Evolutionary conservation across 2,888 invertebrate genomes (phyloP), one percentile per base, ranked within the genome.

Genomic region (Amiota communis): DNA sequence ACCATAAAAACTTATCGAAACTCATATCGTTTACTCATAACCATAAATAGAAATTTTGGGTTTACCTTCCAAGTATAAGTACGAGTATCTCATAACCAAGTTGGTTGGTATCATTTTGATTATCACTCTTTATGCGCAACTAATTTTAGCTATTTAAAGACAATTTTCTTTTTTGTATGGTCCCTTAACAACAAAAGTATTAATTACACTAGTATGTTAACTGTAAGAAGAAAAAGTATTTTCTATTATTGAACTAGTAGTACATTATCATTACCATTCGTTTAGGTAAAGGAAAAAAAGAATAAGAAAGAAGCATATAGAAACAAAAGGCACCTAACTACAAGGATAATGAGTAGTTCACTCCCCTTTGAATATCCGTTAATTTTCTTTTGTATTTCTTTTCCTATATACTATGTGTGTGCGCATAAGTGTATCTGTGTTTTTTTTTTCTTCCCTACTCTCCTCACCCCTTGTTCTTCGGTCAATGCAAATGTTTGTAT

Each of bases 311-410:
- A 23, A 23, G 23, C 1, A 59, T 12, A 20, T 20, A 23, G 1
- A 59, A n/a, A 13, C 56, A 15, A 56, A 23, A 23, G 23, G 23
- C 23, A 23, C 23, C 23, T 23, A 23, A 56, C 56, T 56, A 17
- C 56, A 56, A 17, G 15, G 56, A 59, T 59, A 59, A 59, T 59
- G 59, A 59, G 59, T 12, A 59, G n/a, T n/a, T 59, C 59, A 59
- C 59, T 59, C 59, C 59, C 23, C 10, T 17, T 59, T 12, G 8
- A 59, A 17, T 15, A 4, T 53, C 53, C 13, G 6, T 53, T n/a
- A n/a, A 53, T 13, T n/a, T 53, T n/a, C 53, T 53, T 53, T 53
- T 53, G 53, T 53, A 59, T n/a, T 6, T n/a, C 36, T 36, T 36
- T 36, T 36, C 36, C 6, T n/a, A n/a, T n/a, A n/a, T n/a, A n/a